A percentile compares a stretch with the other conserved stretches of the same genome.
Evolutionary conservation across 1,140 invertebrate genomes (phyloP).

Genomic region (Panulirus ornatus): DNA sequence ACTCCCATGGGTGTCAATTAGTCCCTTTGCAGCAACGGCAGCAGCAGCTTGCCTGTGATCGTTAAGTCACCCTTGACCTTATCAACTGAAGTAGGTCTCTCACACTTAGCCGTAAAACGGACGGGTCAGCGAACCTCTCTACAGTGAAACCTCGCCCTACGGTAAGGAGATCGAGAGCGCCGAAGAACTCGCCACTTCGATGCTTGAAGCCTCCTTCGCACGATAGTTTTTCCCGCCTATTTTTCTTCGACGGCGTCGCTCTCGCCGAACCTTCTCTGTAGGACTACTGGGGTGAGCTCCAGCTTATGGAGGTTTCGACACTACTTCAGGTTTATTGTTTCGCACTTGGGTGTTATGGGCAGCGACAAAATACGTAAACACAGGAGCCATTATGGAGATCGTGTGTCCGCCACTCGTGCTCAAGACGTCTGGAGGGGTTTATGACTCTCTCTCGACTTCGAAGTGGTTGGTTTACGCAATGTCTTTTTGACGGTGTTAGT

Average conservation of each 20-base stretch:
- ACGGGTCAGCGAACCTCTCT: background rate
- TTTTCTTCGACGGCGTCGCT: too few species aligned
- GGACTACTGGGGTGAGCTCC: too few species aligned
- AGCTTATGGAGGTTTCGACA: background rate
- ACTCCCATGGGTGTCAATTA: too few species aligned
- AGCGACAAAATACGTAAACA: background rate
- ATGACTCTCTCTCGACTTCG: background rate
- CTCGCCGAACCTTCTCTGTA: too few species aligned
- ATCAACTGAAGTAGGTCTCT: background rate
- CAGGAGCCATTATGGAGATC: background rate
- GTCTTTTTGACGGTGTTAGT: background rate
- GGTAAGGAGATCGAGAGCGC: too few species aligned
- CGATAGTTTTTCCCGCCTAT: too few species aligned
- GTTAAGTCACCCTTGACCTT: background rate
- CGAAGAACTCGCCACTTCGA: too few species aligned
- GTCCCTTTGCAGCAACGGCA: too few species aligned
- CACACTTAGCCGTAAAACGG: background rate
- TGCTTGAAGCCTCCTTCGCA: too few species aligned
- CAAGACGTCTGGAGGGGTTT: background rate
- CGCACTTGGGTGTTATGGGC: background rate
- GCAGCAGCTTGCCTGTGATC: too few species aligned
- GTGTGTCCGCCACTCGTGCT: background rate
- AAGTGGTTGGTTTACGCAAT: background rate
- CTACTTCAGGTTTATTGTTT: background rate
- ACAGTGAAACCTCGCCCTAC: background rate